Conservation (phyloP, 2,797 vertebrate genomes). For the Aphelocoma californica region DNA sequence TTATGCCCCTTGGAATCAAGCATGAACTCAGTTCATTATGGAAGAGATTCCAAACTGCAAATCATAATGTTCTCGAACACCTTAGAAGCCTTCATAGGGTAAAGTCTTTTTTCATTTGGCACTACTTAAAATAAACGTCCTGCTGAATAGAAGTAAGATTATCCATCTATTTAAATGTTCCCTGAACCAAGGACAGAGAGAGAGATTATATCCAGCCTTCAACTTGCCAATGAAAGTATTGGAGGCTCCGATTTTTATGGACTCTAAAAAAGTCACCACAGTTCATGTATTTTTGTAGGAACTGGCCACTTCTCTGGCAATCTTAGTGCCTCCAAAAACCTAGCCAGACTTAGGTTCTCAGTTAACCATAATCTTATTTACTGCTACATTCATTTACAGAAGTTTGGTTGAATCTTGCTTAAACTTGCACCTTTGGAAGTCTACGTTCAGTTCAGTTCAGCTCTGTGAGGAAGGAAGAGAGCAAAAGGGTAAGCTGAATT, state of each 20-base stretch:
- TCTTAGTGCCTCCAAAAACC: neutral
- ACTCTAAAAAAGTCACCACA: neutral
- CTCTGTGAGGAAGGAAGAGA: neutral
- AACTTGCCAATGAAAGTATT: neutral
- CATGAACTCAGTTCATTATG: neutral
- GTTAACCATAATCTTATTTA: neutral
- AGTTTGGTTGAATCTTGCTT: neutral
- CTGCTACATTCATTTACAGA: neutral
- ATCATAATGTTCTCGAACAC: neutral
- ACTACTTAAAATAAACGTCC: neutral
- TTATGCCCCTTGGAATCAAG: neutral
- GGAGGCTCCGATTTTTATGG: neutral
- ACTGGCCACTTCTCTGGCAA: neutral
- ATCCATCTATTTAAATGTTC: neutral
- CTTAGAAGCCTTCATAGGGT: neutral
- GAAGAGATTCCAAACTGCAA: neutral
- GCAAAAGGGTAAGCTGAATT: neutral
- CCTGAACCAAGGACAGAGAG: neutral
- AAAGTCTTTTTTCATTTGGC: neutral
- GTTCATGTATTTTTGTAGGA: neutral
- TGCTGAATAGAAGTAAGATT: neutral
- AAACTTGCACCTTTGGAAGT: neutral
- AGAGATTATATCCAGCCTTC: neutral
- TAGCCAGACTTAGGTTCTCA: neutral
- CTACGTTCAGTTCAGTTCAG: neutral